Evolutionary conservation across 2,797 vertebrate genomes (phyloP).

Genomic region (Tauraco hartlaubi): DNA sequence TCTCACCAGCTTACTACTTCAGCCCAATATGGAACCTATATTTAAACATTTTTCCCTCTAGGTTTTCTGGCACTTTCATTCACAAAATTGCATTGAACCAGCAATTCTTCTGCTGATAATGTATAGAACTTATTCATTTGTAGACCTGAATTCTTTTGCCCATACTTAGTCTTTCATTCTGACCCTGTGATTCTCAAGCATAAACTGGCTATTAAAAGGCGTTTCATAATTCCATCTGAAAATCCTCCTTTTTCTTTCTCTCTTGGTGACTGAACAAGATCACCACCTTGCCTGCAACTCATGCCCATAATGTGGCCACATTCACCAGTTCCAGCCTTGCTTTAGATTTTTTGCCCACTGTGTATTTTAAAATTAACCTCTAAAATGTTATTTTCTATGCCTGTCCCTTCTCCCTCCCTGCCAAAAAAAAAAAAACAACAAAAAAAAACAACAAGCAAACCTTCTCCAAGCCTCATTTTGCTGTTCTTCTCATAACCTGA

Average conservation of each 20-base stretch:
- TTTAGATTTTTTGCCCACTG: neutral
- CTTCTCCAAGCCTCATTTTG: neutral
- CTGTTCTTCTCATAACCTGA: neutral
- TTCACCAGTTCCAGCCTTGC: neutral
- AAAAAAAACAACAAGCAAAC: neutral
- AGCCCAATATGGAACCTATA: neutral
- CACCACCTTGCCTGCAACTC: neutral
- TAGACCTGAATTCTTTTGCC: neutral
- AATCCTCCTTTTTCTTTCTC: neutral
- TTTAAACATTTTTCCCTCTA: neutral
- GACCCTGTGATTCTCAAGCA: neutral
- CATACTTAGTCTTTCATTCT: neutral
- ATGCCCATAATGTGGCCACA: neutral
- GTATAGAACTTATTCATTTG: neutral
- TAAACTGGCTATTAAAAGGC: neutral
- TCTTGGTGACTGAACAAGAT: neutral
- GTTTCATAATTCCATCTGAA: neutral
- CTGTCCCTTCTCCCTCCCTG: fast-evolving
- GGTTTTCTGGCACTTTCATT: neutral
- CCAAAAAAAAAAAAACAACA: fast-evolving
- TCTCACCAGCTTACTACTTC: neutral
- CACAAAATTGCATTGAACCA: neutral
- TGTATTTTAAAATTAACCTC: neutral
- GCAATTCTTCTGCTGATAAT: neutral
- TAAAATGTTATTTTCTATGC: neutral